phyloP scores from a whole-genome alignment of 2,113 vertebrate genomes.

The Merops nubicus region DNA sequence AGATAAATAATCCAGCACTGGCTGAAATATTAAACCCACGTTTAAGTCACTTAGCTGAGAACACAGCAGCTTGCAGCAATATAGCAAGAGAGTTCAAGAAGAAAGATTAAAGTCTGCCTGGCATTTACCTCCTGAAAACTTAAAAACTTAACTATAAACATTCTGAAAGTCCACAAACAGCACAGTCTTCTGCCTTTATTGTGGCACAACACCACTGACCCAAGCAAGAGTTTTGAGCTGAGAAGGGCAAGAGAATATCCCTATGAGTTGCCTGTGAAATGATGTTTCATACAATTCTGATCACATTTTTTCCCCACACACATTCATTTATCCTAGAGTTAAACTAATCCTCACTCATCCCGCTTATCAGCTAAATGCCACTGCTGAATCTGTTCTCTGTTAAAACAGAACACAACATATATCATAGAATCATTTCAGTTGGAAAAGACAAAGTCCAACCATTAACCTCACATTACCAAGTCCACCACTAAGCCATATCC shows the following conservation, averaged over 20 bases:
- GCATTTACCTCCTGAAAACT: not conserved
- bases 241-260: not conserved
- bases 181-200: accelerated
- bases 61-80: not conserved
- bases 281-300: not conserved
- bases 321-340: not conserved
- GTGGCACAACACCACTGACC: not conserved
- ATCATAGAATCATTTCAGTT: too few species aligned
- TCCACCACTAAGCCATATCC: too few species aligned
- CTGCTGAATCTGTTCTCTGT: not conserved
- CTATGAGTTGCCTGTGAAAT: not conserved
- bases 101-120: not conserved
- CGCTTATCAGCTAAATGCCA: not conserved
- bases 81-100: not conserved
- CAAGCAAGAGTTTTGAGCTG: not conserved
- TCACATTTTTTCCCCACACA: not conserved
- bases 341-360: not conserved
- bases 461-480: too few species aligned
- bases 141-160: not conserved
- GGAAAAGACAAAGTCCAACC: too few species aligned
- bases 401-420: not conserved
- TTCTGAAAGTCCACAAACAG: not conserved
- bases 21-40: not conserved
- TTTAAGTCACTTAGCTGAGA: not conserved
- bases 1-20: not conserved